phyloP scores from a whole-genome alignment of 2,797 vertebrate genomes.

The Oophaga sylvatica region DNA sequence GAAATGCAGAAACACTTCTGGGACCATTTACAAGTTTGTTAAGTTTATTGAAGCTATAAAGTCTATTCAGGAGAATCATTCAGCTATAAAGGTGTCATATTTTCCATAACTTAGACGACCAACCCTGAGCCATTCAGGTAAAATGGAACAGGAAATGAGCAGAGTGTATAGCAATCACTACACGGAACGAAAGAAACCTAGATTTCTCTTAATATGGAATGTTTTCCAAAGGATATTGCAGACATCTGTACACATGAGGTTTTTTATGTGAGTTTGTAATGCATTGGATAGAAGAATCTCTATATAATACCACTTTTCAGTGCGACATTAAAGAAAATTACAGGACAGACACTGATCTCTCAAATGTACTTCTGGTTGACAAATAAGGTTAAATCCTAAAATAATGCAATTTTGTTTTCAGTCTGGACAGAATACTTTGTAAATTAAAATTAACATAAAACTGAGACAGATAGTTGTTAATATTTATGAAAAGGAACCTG shows the following conservation, averaged over 20 bases:
- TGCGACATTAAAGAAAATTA: too few relatives aligned
- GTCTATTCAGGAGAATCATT: conserved; percentile 24
- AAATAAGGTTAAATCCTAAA: neutral
- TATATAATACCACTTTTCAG: neutral
- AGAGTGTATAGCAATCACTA: neutral
- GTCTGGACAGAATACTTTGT: too few relatives aligned
- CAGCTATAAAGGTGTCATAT: conserved; percentile 39
- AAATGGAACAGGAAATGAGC: conserved; percentile 15
- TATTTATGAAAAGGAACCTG: too few relatives aligned
- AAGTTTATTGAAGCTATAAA: conserved; percentile 32
- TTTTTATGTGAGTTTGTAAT: neutral
- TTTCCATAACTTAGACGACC: conserved; percentile 21
- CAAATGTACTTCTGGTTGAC: neutral
- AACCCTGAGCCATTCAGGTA: neutral
- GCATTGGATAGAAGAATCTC: neutral
- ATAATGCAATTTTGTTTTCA: neutral
- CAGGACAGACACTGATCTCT: neutral
- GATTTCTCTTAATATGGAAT: neutral
- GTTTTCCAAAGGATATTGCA: neutral
- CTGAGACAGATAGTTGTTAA: too few relatives aligned
- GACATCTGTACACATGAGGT: neutral
- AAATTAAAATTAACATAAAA: too few relatives aligned
- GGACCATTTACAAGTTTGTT: conserved; percentile 38
- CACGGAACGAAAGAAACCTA: neutral
- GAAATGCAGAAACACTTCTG: conserved; percentile 28